Evolutionary conservation across 2,113 vertebrate species (phyloP).

Genomic region (Cichladusa arquata): DNA sequence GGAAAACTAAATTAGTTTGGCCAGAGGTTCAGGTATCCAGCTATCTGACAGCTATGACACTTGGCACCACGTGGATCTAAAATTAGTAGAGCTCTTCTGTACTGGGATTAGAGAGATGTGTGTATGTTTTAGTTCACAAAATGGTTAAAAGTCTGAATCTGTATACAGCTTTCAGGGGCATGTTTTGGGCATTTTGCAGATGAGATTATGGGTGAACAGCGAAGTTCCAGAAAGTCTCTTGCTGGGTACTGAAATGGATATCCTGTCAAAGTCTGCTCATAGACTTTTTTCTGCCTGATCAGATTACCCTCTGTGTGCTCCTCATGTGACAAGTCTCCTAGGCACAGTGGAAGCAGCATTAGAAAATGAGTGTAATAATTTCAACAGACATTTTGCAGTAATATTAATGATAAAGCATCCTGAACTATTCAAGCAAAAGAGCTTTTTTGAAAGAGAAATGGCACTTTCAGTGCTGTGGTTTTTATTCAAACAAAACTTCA

Average conservation of each 20-base stretch:
- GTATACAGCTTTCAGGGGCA: not conserved
- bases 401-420: not conserved
- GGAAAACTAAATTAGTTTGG: not conserved
- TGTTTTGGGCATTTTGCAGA: not conserved
- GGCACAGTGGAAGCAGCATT: not conserved
- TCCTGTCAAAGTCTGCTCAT: not conserved
- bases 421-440: not conserved
- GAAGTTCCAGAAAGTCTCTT: not conserved
- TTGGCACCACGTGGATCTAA: constrained; percentile 70
- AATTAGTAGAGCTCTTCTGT: constrained; percentile 71
- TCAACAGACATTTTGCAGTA: not conserved
- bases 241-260: not conserved
- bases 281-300: not conserved
- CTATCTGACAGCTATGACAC: constrained; percentile 57
- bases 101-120: constrained; percentile 31
- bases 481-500: not conserved
- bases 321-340: constrained; percentile 11
- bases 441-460: not conserved
- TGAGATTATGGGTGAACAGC: not conserved
- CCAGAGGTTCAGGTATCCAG: constrained; percentile 43
- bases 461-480: not conserved
- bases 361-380: not conserved
- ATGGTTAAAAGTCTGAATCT: constrained; percentile 9
- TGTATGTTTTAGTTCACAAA: constrained; percentile 1
- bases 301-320: not conserved